These are phyloP conservation scores for Euphydryas editha DNA, from an alignment of 2,888 invertebrate species.

Conservation along the genomic window DNA sequence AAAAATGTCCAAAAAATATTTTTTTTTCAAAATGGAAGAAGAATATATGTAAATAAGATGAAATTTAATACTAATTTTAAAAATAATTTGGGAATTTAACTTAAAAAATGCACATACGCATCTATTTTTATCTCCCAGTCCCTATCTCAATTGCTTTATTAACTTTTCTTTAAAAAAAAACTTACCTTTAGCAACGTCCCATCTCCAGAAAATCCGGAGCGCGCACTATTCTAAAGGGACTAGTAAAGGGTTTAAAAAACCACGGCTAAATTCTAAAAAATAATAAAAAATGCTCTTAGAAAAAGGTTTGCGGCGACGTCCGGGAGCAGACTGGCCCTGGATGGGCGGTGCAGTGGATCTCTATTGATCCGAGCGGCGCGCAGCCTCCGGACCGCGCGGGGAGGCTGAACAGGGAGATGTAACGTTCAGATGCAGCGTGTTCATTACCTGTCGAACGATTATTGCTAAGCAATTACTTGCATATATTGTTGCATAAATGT, in stretches of 20 bases:
- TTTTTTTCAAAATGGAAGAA: too few relatives aligned
- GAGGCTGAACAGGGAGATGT: constrained; percentile 16
- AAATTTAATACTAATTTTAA: too few relatives aligned
- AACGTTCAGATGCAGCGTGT: constrained; percentile 29
- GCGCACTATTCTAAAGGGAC: constrained; percentile 40
- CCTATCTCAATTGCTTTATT: too few relatives aligned
- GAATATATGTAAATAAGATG: too few relatives aligned
- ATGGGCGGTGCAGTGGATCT: constrained; percentile 55
- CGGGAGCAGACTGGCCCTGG: constrained; percentile 57
- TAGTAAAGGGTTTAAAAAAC: constrained; percentile 45
- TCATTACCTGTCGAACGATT: constrained; percentile 48
- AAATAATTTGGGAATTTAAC: too few relatives aligned
- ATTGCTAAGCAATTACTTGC: constrained; percentile 3
- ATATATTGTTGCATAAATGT: neutral
- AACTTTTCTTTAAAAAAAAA: constrained; percentile 20
- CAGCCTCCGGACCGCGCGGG: constrained; percentile 61
- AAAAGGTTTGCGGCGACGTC: constrained; percentile 45
- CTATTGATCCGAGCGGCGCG: constrained; percentile 71
- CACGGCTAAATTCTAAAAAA: constrained; percentile 44
- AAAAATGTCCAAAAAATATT: too few relatives aligned
- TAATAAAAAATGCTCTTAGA: constrained; percentile 44
- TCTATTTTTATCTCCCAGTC: too few relatives aligned
- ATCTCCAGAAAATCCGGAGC: constrained; percentile 62
- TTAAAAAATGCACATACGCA: too few relatives aligned
- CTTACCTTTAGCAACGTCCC: constrained; percentile 65